These are phyloP conservation scores for Lepidurus arcticus DNA, from an alignment of 1,140 invertebrate species.

Conservation along the genomic window DNA sequence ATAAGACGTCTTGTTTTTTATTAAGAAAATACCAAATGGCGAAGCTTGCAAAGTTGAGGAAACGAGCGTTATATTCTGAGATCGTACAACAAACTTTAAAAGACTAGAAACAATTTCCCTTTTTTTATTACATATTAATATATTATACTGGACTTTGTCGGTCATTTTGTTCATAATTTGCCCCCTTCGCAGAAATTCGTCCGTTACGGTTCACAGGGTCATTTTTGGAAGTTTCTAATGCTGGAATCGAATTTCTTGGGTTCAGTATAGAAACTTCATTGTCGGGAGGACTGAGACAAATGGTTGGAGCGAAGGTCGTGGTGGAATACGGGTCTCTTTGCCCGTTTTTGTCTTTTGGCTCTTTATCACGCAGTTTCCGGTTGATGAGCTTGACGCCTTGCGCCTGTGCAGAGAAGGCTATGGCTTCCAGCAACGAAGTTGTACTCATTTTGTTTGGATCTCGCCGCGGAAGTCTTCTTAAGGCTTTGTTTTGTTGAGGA, in stretches of 20 bases:
- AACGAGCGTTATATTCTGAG: neutral
- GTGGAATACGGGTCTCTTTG: neutral
- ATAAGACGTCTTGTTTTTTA: too few relatives aligned
- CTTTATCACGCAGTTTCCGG: constrained; percentile 10
- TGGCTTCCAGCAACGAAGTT: constrained; percentile 29
- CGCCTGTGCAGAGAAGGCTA: constrained; percentile 21
- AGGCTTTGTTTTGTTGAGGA: neutral
- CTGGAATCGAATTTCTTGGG: neutral
- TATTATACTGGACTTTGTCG: neutral
- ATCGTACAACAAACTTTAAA: neutral
- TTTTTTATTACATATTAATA: neutral
- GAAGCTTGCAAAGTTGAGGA: neutral
- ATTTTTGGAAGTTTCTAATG: neutral
- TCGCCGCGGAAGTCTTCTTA: neutral
- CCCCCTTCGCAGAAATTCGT: neutral
- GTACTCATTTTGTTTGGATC: constrained; percentile 32
- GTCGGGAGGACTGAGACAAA: neutral
- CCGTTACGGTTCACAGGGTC: neutral
- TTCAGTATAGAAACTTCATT: neutral
- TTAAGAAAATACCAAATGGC: neutral
- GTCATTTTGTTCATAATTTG: neutral
- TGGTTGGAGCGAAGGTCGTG: neutral
- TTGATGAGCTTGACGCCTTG: constrained; percentile 13
- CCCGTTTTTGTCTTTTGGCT: neutral
- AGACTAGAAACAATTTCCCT: neutral